phyloP scores from a whole-genome alignment of 2,888 invertebrate genomes.

The Campoplex capitator region DNA sequence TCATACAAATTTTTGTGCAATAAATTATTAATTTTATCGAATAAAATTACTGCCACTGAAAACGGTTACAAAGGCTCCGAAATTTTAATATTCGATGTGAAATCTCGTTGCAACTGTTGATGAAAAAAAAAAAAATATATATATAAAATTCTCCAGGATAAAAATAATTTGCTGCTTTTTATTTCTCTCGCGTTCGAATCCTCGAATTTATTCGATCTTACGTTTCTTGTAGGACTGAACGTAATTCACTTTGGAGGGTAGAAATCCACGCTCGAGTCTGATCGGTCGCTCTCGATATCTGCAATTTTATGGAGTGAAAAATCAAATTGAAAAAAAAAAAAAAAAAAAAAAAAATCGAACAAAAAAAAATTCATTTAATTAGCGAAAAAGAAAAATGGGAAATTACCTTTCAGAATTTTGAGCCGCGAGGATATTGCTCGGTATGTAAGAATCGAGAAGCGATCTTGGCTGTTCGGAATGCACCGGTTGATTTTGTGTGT shows the following conservation, averaged over 20 bases:
- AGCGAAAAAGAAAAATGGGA: not conserved
- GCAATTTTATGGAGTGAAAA: constrained; percentile 54
- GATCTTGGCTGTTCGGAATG: constrained; percentile 82
- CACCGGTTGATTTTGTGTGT: constrained; percentile 73
- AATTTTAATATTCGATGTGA: not conserved
- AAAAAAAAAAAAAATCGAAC: too few species aligned
- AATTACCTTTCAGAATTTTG: constrained; percentile 79
- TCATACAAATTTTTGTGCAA: not conserved
- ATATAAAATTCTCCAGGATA: not conserved
- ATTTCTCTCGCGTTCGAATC: not conserved
- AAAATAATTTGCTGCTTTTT: constrained; percentile 1
- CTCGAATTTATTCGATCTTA: constrained; percentile 72
- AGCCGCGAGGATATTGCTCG: constrained; percentile 82
- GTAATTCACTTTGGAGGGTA: constrained; percentile 82
- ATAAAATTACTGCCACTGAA: not conserved
- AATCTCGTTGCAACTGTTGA: not conserved
- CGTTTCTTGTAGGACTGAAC: constrained; percentile 78
- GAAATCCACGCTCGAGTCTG: constrained; percentile 81
- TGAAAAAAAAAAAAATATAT: not conserved
- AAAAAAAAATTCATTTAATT: not conserved
- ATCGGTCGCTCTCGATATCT: constrained; percentile 83
- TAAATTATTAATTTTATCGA: not conserved
- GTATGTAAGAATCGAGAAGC: constrained; percentile 86
- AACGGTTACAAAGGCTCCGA: not conserved
- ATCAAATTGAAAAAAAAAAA: not conserved